Conservation (phyloP, 1,140 invertebrate genomes). For the Eueides isabella region DNA sequence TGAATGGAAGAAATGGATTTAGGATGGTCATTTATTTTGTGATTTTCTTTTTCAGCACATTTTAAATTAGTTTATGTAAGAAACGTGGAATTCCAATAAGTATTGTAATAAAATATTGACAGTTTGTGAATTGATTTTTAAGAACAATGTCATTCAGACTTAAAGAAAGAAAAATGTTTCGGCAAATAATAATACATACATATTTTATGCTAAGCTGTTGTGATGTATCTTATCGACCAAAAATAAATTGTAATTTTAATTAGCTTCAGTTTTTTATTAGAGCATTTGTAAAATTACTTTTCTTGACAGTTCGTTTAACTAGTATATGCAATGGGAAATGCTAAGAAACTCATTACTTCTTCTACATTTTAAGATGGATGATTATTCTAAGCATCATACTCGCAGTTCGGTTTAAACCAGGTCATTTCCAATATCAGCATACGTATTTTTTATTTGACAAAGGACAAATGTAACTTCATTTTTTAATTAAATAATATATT, state of each 20-base stretch:
- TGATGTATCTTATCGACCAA: not conserved
- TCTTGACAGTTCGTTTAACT: not conserved
- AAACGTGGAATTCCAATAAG: not conserved
- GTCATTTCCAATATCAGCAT: not conserved
- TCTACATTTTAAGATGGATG: not conserved
- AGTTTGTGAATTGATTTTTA: not conserved
- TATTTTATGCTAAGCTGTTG: too few relatives aligned
- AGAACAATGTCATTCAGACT: not conserved
- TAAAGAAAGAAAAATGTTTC: not conserved
- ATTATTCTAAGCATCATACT: not conserved
- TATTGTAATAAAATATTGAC: slow-evolving; percentile 7
- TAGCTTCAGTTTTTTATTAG: not conserved
- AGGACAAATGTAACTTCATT: not conserved
- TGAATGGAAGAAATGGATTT: slow-evolving; percentile 25
- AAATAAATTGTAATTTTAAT: not conserved
- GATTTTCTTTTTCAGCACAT: slow-evolving; percentile 2
- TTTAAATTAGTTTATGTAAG: slow-evolving; percentile 6
- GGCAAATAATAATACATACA: too few relatives aligned
- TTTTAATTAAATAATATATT: not conserved
- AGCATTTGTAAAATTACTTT: not conserved
- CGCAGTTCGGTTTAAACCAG: not conserved
- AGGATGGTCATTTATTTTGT: slow-evolving; percentile 1
- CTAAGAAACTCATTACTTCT: not conserved
- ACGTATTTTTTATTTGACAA: not conserved
- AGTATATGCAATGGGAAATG: not conserved